Evolutionary conservation across 1,140 invertebrate genomes (phyloP), one percentile per base, ranked within the genome.

Genomic region (Macrobrachium rosenbergii): DNA sequence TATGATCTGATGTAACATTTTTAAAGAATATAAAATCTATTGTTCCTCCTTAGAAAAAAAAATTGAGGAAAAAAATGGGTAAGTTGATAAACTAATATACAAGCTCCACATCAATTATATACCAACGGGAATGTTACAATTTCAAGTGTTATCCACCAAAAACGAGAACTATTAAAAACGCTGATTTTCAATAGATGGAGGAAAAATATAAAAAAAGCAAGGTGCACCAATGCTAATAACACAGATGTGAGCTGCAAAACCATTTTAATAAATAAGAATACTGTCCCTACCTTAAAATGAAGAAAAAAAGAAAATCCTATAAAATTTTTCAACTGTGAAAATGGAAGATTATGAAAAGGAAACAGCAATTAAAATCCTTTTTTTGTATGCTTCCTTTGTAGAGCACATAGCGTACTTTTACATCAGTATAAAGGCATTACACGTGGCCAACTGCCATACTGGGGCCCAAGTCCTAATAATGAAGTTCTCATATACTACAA

Each of bases 221-320:
- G 63, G 86, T 88, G 86, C 86, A 88, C 86, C 86, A 88, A 88
- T 88, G 75, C 80, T 87, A 43, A 82, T 21, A 87, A 88, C 86
- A 88, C 86, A 88, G 80, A 88, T 88, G 86, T 88, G 86, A 88
- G 86, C 85, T 87, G 85, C 86, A 88, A 83, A 88, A 59, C 82
- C 80, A 88, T 67, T 88, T 79, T 52, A 88, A 88, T 82, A 88
- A 88, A 85, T 78, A 87, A 82, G 45, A 43, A 75, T 37, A 75
- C 16, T 82, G 59, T 77, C 73, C 86, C 81, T 77, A 78, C 86
- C 86, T 78, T 82, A 82, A 82, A 79, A 63, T 69, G 62, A 87
- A 73, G 75, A 63, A 86, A 63, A 86, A 80, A 72, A 72, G 69
- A 59, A 14, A 69, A 23, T 75, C 28, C 81, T 72, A 87, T 82